Evolutionary conservation across 1,140 invertebrate species (phyloP).

Genomic region (Cheumatopsyche charites): DNA sequence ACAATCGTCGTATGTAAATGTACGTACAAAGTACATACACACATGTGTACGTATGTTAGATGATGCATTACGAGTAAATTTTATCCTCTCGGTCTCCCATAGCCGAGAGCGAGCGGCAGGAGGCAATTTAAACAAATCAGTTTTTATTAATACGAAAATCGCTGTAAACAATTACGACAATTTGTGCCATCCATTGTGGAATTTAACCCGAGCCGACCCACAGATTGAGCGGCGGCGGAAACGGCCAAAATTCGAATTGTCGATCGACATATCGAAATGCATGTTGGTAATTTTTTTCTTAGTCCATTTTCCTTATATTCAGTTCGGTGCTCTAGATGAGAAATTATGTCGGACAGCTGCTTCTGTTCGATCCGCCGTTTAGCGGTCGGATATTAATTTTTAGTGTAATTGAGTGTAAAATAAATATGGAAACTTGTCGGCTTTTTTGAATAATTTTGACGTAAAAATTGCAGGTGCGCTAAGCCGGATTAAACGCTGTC

Average conservation of each 20-base stretch:
- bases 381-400: too few relatives aligned
- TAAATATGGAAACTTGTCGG: too few relatives aligned
- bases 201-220: slow-evolving; percentile 36
- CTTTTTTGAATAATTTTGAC: too few relatives aligned
- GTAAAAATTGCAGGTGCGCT: too few relatives aligned
- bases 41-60: slow-evolving; percentile 3
- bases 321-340: too few relatives aligned
- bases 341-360: too few relatives aligned
- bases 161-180: slow-evolving; percentile 48
- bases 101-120: slow-evolving; percentile 34
- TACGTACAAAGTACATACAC: background rate
- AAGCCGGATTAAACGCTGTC: too few relatives aligned
- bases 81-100: slow-evolving; percentile 31
- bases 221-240: background rate
- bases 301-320: too few relatives aligned
- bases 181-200: slow-evolving; percentile 42
- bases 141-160: slow-evolving; percentile 50
- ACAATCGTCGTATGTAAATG: background rate
- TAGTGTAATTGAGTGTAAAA: too few relatives aligned
- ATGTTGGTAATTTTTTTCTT: too few relatives aligned
- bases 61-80: slow-evolving; percentile 38
- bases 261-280: too few relatives aligned
- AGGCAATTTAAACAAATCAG: slow-evolving; percentile 49
- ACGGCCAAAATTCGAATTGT: background rate
- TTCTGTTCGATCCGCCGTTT: too few relatives aligned